phyloP scores from a whole-genome alignment of 2,888 invertebrate genomes.

The Drosophila fungiperda region DNA sequence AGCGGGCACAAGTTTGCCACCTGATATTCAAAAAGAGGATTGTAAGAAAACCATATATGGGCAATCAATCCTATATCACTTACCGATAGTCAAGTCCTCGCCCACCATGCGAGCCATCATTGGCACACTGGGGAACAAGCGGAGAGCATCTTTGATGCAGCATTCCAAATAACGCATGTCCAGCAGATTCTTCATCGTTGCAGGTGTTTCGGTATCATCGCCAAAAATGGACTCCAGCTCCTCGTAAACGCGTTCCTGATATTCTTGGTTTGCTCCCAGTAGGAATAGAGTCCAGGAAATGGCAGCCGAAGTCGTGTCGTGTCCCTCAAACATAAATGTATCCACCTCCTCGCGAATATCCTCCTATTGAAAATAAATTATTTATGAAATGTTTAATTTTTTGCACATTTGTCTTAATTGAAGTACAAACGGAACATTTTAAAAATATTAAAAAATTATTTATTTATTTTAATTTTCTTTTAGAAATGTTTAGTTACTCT shows the following conservation, averaged over 20 bases:
- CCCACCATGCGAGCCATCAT: constrained; percentile 87
- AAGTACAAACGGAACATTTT: not conserved
- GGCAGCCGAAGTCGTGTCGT: constrained; percentile 85
- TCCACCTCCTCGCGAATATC: constrained; percentile 88
- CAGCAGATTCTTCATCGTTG: constrained; percentile 87
- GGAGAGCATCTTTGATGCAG: constrained; percentile 89
- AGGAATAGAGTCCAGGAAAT: constrained; percentile 85
- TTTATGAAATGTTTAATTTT: not conserved
- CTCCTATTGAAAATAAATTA: constrained; percentile 55
- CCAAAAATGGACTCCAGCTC: constrained; percentile 86
- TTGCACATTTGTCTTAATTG: not conserved
- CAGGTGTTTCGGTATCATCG: constrained; percentile 84
- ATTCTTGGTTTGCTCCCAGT: constrained; percentile 83
- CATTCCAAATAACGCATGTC: constrained; percentile 89
- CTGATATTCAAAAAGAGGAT: constrained; percentile 47
- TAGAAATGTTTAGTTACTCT: not conserved
- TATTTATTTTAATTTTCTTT: not conserved
- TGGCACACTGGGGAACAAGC: constrained; percentile 89
- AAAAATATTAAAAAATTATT: not conserved
- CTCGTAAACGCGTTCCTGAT: constrained; percentile 85
- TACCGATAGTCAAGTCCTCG: constrained; percentile 87
- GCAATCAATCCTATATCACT: constrained; percentile 42
- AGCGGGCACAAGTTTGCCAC: constrained; percentile 83
- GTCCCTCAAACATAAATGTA: constrained; percentile 88
- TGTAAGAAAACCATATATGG: not conserved